Evolutionary conservation across 2,113 vertebrate species (phyloP), one percentile per base, ranked within the genome.

Genomic region (Prochilodus magdalenae): DNA sequence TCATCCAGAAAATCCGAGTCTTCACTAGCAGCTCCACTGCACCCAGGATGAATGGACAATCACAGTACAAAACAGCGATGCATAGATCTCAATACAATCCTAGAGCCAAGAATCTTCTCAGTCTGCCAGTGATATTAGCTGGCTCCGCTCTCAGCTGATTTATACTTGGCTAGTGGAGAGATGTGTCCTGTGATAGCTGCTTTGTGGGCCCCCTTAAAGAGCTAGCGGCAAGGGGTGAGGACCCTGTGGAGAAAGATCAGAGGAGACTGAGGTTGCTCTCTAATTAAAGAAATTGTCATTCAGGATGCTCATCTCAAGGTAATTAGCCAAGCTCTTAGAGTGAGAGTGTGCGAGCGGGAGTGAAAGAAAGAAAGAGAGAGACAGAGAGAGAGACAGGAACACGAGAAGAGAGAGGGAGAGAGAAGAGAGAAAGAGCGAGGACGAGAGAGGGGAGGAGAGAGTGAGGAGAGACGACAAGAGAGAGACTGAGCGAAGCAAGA

Each of bases 281-380:
- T 81, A 79, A 85, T 81, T 83, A 82, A 81, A 29, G 71, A 76
- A 72, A 73, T 22, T 73, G 40, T 47, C 80, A 81, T 27, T 57
- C 40, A 82, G 51, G 29, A 81, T 84, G 79, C 47, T 80, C 65
- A 79, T 70, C 59, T 73, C 26, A 49, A 55, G 27, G 36, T 51
- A 82, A 83, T 87, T 81, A 85, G 53, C 62, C 29, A 73, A 40
- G 60, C 26, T 65, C 14, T 71, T 55, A 77, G 59, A 10, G 44
- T 5, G 67, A 10, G 24, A 30, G 18, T 51, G 40, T 29, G 40
- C 27, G 5, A 49, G 69, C 40, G 30, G 18, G 27, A 20, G 24
- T 44, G 59, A 77, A 65, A 44, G 57, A 26, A 33, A 16, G 59
- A 44, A 22, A 0, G 18, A 69, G 33, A 16, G n/a, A n/a, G n/a